Conservation (phyloP, 2,113 vertebrate species). For the Chaetodon trifascialis region DNA sequence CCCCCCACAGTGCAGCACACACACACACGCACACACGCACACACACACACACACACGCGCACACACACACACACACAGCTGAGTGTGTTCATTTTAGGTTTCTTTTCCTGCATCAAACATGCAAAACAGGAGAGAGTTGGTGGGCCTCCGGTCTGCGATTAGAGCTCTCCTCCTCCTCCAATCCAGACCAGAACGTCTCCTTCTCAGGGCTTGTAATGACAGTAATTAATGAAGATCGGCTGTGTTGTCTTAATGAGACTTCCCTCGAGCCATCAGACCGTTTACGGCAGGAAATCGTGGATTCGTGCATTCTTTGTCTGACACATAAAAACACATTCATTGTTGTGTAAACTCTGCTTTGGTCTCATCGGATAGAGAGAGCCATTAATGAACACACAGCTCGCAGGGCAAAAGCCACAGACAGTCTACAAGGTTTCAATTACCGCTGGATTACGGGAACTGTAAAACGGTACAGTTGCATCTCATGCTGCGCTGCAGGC, state of each 20-base stretch:
- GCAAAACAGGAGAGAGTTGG: slow-evolving; percentile 13
- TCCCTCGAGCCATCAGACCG: slow-evolving; percentile 65
- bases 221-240: slow-evolving; percentile 73
- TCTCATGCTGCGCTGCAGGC: slow-evolving; percentile 50
- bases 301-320: slow-evolving; percentile 72
- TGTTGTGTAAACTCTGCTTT: slow-evolving; percentile 69
- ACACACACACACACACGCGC: slow-evolving; percentile 5
- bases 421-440: slow-evolving; percentile 69
- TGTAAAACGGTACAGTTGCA: slow-evolving; percentile 67
- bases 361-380: slow-evolving; percentile 50
- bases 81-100: not conserved
- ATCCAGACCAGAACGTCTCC: slow-evolving; percentile 4
- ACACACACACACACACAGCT: not conserved
- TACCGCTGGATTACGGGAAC: slow-evolving; percentile 74
- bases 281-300: slow-evolving; percentile 82
- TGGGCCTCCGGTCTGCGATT: slow-evolving; percentile 2
- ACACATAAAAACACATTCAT: slow-evolving; percentile 75
- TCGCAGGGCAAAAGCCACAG: slow-evolving; percentile 52
- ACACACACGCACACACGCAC: slow-evolving; percentile 20
- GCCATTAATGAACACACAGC: slow-evolving; percentile 60
- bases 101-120: slow-evolving; percentile 25
- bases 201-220: slow-evolving; percentile 57
- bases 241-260: slow-evolving; percentile 76
- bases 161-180: slow-evolving; percentile 34
- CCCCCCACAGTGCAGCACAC: not conserved